These are phyloP conservation scores for Macaca nemestrina DNA, from an alignment of 2,113 vertebrate genomes.

Conservation along the genomic window DNA sequence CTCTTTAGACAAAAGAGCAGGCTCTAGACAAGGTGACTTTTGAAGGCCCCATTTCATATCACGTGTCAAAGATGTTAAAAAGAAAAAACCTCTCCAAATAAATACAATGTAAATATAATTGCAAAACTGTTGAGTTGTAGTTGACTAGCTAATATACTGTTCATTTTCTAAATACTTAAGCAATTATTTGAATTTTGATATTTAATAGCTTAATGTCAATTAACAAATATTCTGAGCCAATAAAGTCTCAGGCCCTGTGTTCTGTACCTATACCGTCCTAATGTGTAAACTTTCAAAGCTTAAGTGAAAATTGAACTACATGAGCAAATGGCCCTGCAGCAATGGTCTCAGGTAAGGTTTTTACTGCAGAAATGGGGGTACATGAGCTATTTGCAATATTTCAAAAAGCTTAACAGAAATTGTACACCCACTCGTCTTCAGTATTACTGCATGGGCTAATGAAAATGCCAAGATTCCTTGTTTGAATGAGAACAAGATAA, in stretches of 20 bases:
- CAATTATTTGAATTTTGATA: background rate
- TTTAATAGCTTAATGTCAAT: background rate
- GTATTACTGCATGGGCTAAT: background rate
- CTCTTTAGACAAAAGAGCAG: background rate
- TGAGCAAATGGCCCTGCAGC: background rate
- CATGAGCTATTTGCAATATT: background rate
- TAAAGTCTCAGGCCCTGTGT: background rate
- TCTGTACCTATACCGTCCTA: background rate
- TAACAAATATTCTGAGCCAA: background rate
- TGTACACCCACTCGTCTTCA: background rate
- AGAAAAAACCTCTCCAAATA: background rate
- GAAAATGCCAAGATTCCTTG: background rate
- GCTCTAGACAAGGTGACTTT: background rate
- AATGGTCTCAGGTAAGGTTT: background rate
- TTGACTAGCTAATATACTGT: background rate
- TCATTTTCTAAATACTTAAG: background rate
- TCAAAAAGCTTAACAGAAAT: background rate
- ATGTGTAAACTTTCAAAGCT: background rate
- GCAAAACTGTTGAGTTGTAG: background rate
- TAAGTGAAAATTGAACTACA: background rate
- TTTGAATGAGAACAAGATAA: slow-evolving; percentile 12
- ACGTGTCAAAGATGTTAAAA: background rate
- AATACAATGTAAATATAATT: background rate
- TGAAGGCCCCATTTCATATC: background rate
- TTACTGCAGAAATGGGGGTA: background rate